These are phyloP conservation scores for Isaurus tuberculatus DNA, from an alignment of 92 coral and sea anemone genomes.

Conservation along the genomic window DNA sequence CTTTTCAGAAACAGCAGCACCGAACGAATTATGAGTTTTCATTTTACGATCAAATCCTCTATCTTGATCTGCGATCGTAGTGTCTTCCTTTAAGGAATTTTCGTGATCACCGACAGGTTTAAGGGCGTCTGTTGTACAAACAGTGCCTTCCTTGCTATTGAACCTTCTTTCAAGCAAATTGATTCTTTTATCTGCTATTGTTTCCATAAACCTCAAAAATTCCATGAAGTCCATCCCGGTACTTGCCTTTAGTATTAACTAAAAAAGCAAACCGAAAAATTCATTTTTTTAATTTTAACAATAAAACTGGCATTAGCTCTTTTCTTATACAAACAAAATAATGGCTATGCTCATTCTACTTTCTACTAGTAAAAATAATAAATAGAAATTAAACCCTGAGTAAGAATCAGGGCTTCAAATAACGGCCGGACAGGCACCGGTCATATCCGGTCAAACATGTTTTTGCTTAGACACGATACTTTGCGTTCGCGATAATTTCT, in stretches of 20 bases:
- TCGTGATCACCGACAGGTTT: not conserved
- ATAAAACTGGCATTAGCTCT: not conserved
- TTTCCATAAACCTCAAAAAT: conserved; percentile 72
- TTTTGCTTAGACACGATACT: no score
- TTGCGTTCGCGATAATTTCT: no score
- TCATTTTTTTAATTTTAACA: no score
- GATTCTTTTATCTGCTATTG: conserved; percentile 74
- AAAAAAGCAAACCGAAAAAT: not conserved
- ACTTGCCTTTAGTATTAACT: conserved; percentile 89
- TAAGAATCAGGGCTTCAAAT: no score
- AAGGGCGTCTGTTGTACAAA: not conserved
- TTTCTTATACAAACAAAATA: no score
- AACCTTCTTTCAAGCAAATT: conserved; percentile 26
- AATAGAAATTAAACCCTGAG: no score
- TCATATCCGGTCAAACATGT: no score
- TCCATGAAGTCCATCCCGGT: conserved; percentile 84
- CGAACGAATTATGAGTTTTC: not conserved
- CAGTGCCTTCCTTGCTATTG: not conserved
- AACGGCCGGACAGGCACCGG: no score
- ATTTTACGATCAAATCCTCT: not conserved
- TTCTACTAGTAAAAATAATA: no score
- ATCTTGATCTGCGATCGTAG: not conserved
- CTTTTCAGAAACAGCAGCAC: not conserved
- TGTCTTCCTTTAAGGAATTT: not conserved
- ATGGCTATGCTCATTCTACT: no score